These are phyloP conservation scores for Nestor notabilis DNA, from an alignment of 2,113 vertebrate species.

Conservation along the genomic window DNA sequence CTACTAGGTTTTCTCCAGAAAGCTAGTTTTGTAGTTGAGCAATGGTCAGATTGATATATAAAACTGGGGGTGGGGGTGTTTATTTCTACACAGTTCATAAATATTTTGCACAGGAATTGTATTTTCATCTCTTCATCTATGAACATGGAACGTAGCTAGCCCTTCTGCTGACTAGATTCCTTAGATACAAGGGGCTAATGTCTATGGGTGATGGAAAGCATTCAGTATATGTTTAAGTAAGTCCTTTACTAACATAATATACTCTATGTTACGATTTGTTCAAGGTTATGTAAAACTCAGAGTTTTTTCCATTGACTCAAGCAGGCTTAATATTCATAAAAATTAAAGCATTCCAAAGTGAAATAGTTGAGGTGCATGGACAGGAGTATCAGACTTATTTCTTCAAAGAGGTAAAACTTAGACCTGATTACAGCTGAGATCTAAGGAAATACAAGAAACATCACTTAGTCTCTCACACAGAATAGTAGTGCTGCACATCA, in stretches of 20 bases:
- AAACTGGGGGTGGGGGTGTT: rapidly evolving
- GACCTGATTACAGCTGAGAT: neutral
- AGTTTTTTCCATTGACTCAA: neutral
- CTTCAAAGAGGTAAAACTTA: neutral
- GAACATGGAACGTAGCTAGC: neutral
- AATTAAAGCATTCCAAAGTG: neutral
- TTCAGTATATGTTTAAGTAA: neutral
- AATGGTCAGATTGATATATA: neutral
- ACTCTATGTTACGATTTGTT: neutral
- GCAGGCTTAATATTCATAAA: neutral
- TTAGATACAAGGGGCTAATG: neutral
- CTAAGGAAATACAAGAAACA: neutral
- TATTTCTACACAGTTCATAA: neutral
- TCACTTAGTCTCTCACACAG: neutral
- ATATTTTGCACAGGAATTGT: neutral
- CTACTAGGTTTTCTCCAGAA: neutral
- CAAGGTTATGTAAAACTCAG: neutral
- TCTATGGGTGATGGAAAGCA: neutral
- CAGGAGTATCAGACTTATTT: neutral
- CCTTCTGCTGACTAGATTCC: neutral
- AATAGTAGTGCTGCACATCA: neutral
- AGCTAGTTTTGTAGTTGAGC: neutral
- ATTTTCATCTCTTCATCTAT: neutral
- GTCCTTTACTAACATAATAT: neutral
- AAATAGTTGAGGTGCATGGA: neutral